Evolutionary conservation across 2,888 invertebrate species (phyloP), one percentile per base, ranked within the genome.

Genomic region (Drosophila nr. perissopoda): DNA sequence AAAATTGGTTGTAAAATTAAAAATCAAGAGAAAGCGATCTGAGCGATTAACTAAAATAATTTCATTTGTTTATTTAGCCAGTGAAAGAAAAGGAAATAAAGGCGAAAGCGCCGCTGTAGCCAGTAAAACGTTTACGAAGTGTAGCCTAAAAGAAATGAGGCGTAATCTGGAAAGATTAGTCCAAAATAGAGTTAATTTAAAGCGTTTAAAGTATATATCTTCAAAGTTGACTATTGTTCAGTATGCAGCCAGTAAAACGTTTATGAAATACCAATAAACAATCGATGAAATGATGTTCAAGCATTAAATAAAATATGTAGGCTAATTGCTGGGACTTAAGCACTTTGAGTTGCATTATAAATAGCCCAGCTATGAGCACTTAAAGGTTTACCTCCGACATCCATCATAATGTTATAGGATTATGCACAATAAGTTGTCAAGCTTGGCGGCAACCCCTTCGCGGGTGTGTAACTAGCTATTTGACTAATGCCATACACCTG

Each of bases 401-500:
- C 38, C 38, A 34, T 27, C 36, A 40, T 10, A 63, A 57, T 56
- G 33, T 49, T 27, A 8, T 21, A 0, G 59, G 73, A 62, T 72
- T 72, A 71, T 56, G 53, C 11, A 27, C 21, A 64, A 42, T 45
- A 57, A 48, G 27, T 49, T 29, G 25, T 18, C 42, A 29, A 16
- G 16, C 13, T 8, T 38, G 42, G 4, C 4, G 48, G 57, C 52
- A 58, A 64, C 16, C 18, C 48, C 54, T 56, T 53, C 48, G 52
- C 42, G 40, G 38, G 13, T 31, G 27, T 48, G 52, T 60, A 57
- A 45, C 53, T 57, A 58, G 59, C 52, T 63, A 45, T 63, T 49
- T 33, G 56, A 60, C 62, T 63, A 60, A 53, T 60, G 36, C 45
- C 48, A 48, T 31, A 68, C 67, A 64, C 38, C 61, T 73, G 63